Evolutionary conservation across 2,797 vertebrate genomes (phyloP).

Genomic region (Macropus fuliginosus): DNA sequence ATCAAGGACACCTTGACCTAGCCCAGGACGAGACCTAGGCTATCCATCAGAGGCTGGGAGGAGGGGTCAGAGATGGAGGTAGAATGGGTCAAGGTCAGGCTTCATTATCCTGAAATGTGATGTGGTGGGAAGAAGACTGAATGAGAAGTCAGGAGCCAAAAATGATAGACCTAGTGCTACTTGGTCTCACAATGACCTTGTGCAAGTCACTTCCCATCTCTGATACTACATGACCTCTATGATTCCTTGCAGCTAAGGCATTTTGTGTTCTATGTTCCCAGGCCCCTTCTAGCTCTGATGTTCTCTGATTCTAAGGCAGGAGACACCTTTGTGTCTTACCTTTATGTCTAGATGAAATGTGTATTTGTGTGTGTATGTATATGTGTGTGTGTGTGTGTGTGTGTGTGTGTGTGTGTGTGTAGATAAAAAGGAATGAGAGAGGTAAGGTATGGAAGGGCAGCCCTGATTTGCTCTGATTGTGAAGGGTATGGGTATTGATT

Average conservation of each 20-base stretch:
- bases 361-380: background rate
- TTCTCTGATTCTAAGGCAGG: background rate
- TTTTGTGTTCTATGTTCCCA: background rate
- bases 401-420: background rate
- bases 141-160: background rate
- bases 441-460: background rate
- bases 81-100: background rate
- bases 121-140: background rate
- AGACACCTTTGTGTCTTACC: background rate
- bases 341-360: background rate
- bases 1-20: background rate
- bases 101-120: background rate
- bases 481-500: background rate
- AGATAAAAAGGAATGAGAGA: background rate
- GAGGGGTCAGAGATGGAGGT: background rate
- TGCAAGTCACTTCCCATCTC: background rate
- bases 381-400: background rate
- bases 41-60: background rate
- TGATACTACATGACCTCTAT: background rate
- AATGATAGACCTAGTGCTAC: background rate
- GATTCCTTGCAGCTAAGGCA: background rate
- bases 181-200: background rate
- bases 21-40: background rate
- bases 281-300: background rate
- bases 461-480: background rate